Evolutionary conservation across 2,888 invertebrate species (phyloP), one percentile per base, ranked within the genome.

Genomic region (Stegana nigrithorax): DNA sequence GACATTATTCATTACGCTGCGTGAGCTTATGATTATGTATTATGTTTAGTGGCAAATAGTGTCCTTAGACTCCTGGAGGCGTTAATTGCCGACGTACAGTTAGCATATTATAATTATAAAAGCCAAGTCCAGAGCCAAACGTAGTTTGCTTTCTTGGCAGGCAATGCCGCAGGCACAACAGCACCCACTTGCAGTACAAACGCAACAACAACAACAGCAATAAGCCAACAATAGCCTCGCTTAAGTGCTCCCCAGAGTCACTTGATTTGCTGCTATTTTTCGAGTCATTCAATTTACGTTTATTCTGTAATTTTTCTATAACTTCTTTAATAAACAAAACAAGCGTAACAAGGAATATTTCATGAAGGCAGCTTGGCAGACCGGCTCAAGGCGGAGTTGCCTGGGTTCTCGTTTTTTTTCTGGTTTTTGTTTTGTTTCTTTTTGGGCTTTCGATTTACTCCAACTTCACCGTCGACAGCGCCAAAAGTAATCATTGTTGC

Each of bases 101-200:
- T 78, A 76, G 72, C 78, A 80, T 80, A 72, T 29, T n/a, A n/a
- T 78, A 73, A 80, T 78, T 80, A 78, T 78, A 67, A 65, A 21
- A 47, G 23, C 26, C 25, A 12, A 23, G 12, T 47, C 12, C 21
- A 45, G 19, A 6, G 6, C 10, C 45, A 45, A 7, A 32, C 8
- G 4, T 1, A 32, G n/a, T 2, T 36, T 36, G 36, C 36, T 36
- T 36, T 50, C 59, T 68, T 50, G 58, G 36, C 42, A 64, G 57
- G 56, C n/a, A n/a, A n/a, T n/a, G n/a, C n/a, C n/a, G n/a, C n/a
- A n/a, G n/a, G n/a, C n/a, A n/a, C n/a, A n/a, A 68, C 68, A 39
- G 39, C 39, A 39, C n/a, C 25, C 21, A 36, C 36, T 47, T 21
- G 23, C 23, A 23, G 25, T 10, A 36, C n/a, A 32, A 32, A 32